Conservation (phyloP, 1,140 invertebrate genomes). For the Eumeta japonica region DNA sequence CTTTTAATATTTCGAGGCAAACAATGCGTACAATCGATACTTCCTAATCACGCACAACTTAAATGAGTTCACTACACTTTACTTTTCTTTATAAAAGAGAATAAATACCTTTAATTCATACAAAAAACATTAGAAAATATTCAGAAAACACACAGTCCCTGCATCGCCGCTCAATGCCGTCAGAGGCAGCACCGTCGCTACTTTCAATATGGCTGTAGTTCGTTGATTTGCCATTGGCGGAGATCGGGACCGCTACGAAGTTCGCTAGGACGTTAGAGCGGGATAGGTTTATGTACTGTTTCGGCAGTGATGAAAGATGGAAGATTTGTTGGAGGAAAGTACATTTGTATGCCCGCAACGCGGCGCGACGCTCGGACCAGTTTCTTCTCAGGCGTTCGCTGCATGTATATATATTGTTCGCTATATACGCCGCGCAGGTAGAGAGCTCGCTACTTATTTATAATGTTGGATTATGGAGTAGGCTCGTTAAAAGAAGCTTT, state of each 20-base stretch:
- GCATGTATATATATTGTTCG: conserved; percentile 34
- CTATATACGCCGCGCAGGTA: conserved; percentile 46
- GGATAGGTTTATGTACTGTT: conserved; percentile 46
- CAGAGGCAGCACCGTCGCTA: conserved; percentile 28
- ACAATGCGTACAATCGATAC: no score
- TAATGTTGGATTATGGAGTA: conserved; percentile 35
- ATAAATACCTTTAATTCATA: no score
- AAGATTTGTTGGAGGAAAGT: conserved; percentile 36
- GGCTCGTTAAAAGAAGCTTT: no score
- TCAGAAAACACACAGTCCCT: conserved; percentile 27
- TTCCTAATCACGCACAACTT: no score
- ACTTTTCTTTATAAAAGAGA: neutral
- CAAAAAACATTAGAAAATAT: conserved; percentile 26
- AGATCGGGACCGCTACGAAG: conserved; percentile 30
- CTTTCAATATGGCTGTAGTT: conserved; percentile 50
- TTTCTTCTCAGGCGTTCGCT: conserved; percentile 50
- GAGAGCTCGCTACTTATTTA: conserved; percentile 38
- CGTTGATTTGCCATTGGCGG: conserved; percentile 29
- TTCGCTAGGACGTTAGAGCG: conserved; percentile 36
- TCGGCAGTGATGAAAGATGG: conserved; percentile 42
- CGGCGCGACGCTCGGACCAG: conserved; percentile 35
- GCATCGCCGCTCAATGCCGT: conserved; percentile 27
- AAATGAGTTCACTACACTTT: neutral
- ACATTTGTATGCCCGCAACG: conserved; percentile 44
- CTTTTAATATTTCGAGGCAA: no score